Evolutionary conservation across 92 coral and sea anemone genomes (phyloP).

Genomic region (Actinernus sp.): DNA sequence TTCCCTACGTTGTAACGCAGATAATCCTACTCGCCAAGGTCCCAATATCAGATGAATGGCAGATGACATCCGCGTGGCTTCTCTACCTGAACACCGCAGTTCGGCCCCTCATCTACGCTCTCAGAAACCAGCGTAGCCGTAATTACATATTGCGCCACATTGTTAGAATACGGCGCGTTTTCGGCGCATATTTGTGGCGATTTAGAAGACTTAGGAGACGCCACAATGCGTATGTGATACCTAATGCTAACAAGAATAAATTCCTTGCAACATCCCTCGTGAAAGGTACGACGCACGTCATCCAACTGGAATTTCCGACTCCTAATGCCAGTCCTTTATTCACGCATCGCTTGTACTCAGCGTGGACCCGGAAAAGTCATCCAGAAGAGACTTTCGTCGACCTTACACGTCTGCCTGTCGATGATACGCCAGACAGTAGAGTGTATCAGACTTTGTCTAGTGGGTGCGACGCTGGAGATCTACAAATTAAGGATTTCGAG

Average conservation of each 20-base stretch:
- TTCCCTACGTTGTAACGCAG: conserved; percentile 5
- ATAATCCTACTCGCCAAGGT: neutral
- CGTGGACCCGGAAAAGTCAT: neutral
- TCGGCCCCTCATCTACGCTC: conserved; percentile 34
- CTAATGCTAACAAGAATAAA: neutral
- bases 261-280: neutral
- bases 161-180: neutral
- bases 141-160: neutral
- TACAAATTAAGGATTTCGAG: too few relatives aligned
- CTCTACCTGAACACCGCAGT: conserved; percentile 6
- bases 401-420: neutral
- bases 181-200: neutral
- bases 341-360: neutral
- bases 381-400: neutral
- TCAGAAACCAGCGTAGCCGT: conserved; percentile 17
- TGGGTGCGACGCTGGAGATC: too few relatives aligned
- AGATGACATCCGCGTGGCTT: conserved; percentile 1
- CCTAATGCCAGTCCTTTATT: neutral
- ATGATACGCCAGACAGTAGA: too few relatives aligned
- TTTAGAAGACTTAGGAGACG: neutral
- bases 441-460: too few relatives aligned
- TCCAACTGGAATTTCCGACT: neutral
- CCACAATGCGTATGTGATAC: neutral
- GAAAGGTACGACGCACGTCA: neutral
- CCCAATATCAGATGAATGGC: neutral